A percentile compares a stretch with the other conserved stretches of the same genome.
phyloP scores from a whole-genome alignment of 2,797 vertebrate species.

The Myripristis jacobus region DNA sequence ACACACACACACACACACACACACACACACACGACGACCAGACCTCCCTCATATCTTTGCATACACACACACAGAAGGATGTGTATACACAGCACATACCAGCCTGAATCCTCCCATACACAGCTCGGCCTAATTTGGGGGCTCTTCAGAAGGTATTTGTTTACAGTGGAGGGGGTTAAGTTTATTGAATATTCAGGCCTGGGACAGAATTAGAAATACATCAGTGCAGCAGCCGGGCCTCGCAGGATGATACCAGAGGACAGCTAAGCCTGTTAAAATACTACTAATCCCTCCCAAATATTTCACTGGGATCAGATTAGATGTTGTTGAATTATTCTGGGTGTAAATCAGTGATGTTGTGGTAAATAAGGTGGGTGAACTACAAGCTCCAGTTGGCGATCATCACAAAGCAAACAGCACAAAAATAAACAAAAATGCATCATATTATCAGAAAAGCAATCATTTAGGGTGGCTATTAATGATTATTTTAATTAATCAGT shows the following conservation, averaged over 20 bases:
- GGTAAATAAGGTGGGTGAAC: neutral
- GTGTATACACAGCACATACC: slow-evolving; percentile 70
- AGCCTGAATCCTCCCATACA: slow-evolving; percentile 64
- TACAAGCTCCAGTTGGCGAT: neutral
- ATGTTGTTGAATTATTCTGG: slow-evolving; percentile 25
- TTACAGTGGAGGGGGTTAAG: slow-evolving; percentile 65
- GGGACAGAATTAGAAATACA: slow-evolving; percentile 61
- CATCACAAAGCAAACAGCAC: neutral
- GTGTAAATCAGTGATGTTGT: slow-evolving; percentile 1
- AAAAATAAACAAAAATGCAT: neutral
- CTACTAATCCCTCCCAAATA: slow-evolving; percentile 35
- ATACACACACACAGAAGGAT: slow-evolving; percentile 13
- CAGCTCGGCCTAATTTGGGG: slow-evolving; percentile 66
- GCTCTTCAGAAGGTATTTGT: slow-evolving; percentile 63
- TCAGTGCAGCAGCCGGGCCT: slow-evolving; percentile 30
- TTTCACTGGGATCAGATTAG: slow-evolving; percentile 32
- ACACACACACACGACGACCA: too few species aligned
- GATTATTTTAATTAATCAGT: too few species aligned
- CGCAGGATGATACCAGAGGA: slow-evolving; percentile 27
- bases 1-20: too few species aligned
- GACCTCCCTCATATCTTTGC: slow-evolving; percentile 23
- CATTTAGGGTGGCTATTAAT: too few species aligned
- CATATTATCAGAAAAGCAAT: too few species aligned
- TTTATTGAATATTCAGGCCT: slow-evolving; percentile 75
- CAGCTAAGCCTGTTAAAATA: slow-evolving; percentile 39